phyloP scores from a whole-genome alignment of 2,113 vertebrate species.

The Gasterosteus nipponicus region DNA sequence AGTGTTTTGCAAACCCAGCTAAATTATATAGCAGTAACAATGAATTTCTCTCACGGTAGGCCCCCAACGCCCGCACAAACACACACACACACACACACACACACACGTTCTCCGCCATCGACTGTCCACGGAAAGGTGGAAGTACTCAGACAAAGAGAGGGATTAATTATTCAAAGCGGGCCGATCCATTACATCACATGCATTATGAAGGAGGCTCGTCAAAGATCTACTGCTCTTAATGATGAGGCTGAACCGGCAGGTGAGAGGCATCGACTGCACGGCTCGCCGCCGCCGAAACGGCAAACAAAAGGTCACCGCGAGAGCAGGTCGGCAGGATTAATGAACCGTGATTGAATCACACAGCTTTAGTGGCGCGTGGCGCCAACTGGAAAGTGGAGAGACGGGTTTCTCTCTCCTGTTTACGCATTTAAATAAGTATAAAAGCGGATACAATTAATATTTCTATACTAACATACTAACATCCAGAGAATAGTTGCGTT shows the following conservation, averaged over 20 bases:
- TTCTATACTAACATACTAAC: neutral
- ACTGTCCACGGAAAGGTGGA: slow-evolving; percentile 69
- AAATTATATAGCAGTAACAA: slow-evolving; percentile 50
- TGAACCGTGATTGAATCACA: neutral
- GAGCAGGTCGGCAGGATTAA: neutral
- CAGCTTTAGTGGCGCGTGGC: neutral
- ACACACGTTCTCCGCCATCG: slow-evolving; percentile 57
- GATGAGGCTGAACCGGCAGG: slow-evolving; percentile 35
- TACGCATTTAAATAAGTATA: neutral
- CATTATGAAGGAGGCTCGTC: slow-evolving; percentile 81
- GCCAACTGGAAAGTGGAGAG: neutral
- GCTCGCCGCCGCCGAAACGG: neutral
- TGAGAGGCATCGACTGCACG: slow-evolving; percentile 18
- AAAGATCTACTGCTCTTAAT: slow-evolving; percentile 63
- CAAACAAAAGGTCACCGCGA: neutral
- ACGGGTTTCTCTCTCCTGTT: neutral
- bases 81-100: slow-evolving; percentile 23
- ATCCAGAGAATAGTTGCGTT: too few relatives aligned
- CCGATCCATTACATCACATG: slow-evolving; percentile 84
- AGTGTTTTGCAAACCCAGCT: slow-evolving; percentile 55
- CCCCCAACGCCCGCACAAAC: slow-evolving; percentile 5
- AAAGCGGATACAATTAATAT: neutral
- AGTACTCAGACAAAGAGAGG: slow-evolving; percentile 78
- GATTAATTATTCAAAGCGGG: slow-evolving; percentile 81
- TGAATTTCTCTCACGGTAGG: slow-evolving; percentile 25